These are phyloP conservation scores for Peribatodes rhomboidaria DNA, from an alignment of 2,888 invertebrate genomes.

Conservation along the genomic window DNA sequence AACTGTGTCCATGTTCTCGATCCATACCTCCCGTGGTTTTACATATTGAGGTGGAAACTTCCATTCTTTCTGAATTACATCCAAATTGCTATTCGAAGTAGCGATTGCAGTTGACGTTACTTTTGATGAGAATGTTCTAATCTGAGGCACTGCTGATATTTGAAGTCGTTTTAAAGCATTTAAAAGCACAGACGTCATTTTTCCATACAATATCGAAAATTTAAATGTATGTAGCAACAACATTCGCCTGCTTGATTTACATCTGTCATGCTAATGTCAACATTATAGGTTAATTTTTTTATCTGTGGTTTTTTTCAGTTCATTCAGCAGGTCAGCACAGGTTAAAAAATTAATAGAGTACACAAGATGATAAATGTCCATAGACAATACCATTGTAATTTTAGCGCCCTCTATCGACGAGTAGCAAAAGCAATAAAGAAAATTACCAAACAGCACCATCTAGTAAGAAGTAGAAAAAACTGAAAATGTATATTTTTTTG, in stretches of 20 bases:
- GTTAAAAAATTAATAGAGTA: neutral
- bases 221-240: slow-evolving; percentile 2
- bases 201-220: slow-evolving; percentile 11
- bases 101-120: slow-evolving; percentile 49
- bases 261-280: slow-evolving; percentile 19
- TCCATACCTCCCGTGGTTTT: slow-evolving; percentile 93
- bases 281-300: slow-evolving; percentile 9
- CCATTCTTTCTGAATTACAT: slow-evolving; percentile 78
- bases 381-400: neutral
- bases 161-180: slow-evolving; percentile 74
- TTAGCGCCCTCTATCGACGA: neutral
- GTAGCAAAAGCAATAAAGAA: neutral
- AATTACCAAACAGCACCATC: neutral
- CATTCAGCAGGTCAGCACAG: neutral
- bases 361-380: neutral
- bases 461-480: no score
- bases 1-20: slow-evolving; percentile 92
- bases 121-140: slow-evolving; percentile 64
- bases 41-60: slow-evolving; percentile 83
- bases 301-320: neutral
- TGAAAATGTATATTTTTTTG: no score
- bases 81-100: slow-evolving; percentile 57
- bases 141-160: slow-evolving; percentile 63
- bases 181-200: slow-evolving; percentile 71
- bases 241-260: slow-evolving; percentile 12